Base-by-base conservation (phyloP, 2,113 vertebrate genomes). In the Ellobius talpinus region DNA sequence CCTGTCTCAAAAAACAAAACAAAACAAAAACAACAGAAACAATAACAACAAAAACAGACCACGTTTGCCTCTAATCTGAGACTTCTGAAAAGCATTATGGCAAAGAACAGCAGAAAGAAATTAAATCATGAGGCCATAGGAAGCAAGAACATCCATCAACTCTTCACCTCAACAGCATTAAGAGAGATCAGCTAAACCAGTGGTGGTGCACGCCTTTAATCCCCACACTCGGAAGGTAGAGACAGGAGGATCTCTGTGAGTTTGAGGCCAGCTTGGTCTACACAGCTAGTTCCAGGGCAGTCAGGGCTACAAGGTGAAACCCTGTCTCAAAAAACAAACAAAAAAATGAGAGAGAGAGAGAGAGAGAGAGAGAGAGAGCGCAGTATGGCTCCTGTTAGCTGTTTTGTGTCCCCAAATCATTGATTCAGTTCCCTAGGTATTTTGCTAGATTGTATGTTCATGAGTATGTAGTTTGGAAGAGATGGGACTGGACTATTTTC, bases 41-140 rank as follows among this genome's bases (percentile, higher is more conserved):
- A 55, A 58, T 3, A 55, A 55, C 55, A 58, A 58, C 19, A 58
- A 21, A 58, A 58, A 58, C 36, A 73, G 68, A 73, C 50, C 14
- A 29, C 23, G 73, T 70, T 24, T 88, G 36, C 3, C 24, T 55
- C 26, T 31, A 33, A 58, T 42, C 0, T 81, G 45, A 96, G 70
- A 94, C 39, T 66, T 92, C 33, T 45, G n/a, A 61, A n/a, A 93
- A 84, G n/a, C 7, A 50, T 58, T 52, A 81, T 42, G 66, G 58
- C 86, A 76, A 96, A 86, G 19, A 14, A 55, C 36, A 79, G 52
- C 29, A 92, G 65, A 85, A 61, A 88, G 26, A 47, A 91, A 94
- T 58, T 45, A 55, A 91, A 90, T 26, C 23, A 23, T 1, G 10
- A 65, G 21, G 65, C 3, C 31, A 9, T 2, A 93, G 39, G 42